These are phyloP conservation scores for Drosophila neutralis DNA, from an alignment of 2,888 invertebrate species.

Conservation along the genomic window DNA sequence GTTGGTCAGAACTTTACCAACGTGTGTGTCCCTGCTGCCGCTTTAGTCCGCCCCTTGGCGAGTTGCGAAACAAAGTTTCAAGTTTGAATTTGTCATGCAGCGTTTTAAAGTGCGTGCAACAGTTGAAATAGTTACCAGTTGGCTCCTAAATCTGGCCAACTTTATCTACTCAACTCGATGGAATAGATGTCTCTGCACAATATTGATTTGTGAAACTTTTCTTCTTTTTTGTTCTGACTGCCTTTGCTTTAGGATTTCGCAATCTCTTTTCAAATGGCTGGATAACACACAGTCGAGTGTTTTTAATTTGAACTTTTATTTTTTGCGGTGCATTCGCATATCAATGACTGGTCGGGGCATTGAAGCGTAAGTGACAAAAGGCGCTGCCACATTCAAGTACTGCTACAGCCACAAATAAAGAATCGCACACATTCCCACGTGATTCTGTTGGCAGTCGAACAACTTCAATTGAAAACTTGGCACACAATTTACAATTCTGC, in stretches of 20 bases:
- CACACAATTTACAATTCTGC: slow-evolving; percentile 28
- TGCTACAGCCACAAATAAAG: slow-evolving; percentile 20
- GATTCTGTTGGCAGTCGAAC: slow-evolving; percentile 41
- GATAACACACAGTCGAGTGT: slow-evolving; percentile 72
- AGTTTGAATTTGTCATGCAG: slow-evolving; percentile 64
- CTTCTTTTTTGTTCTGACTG: slow-evolving; percentile 22
- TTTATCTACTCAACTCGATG: slow-evolving; percentile 38
- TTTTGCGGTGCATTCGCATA: slow-evolving; percentile 60
- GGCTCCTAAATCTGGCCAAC: slow-evolving; percentile 32
- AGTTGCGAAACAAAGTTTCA: slow-evolving; percentile 40
- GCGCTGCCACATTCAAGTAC: slow-evolving; percentile 35
- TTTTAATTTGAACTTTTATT: slow-evolving; percentile 77
- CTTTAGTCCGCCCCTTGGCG: background rate
- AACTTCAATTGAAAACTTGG: slow-evolving; percentile 57
- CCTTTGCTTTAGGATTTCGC: slow-evolving; percentile 17
- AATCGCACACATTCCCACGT: slow-evolving; percentile 12
- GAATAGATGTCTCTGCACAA: slow-evolving; percentile 46
- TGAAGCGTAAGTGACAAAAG: slow-evolving; percentile 64
- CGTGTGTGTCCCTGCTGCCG: slow-evolving; percentile 6
- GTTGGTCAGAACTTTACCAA: slow-evolving; percentile 52
- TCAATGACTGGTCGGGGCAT: slow-evolving; percentile 63
- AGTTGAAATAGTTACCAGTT: slow-evolving; percentile 36
- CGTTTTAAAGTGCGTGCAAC: slow-evolving; percentile 56
- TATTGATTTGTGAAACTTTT: slow-evolving; percentile 61
- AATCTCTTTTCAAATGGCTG: slow-evolving; percentile 42